phyloP scores from a whole-genome alignment of 2,888 invertebrate genomes.

The Galerucella calmariensis region DNA sequence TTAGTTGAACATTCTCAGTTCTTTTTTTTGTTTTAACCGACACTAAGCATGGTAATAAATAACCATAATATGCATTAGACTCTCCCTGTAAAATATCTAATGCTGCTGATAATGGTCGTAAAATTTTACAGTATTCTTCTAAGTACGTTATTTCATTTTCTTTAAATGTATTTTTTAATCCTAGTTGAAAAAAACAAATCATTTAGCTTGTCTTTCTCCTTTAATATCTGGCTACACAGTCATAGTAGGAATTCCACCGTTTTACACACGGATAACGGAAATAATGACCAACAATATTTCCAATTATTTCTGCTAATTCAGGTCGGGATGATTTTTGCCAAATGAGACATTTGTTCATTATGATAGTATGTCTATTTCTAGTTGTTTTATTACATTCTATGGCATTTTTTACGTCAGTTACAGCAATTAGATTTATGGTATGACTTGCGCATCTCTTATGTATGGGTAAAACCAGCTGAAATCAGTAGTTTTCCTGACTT shows the following conservation, averaged over 20 bases:
- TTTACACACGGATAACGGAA: slow-evolving; percentile 1
- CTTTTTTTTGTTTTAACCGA: background rate
- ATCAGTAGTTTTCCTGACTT: background rate
- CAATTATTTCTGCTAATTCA: slow-evolving; percentile 15
- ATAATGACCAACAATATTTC: slow-evolving; percentile 10
- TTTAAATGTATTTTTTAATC: background rate
- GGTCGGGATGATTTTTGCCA: slow-evolving; percentile 12
- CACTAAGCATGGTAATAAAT: background rate
- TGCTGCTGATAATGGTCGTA: too few relatives aligned
- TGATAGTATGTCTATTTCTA: slow-evolving; percentile 9
- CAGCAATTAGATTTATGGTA: too few relatives aligned
- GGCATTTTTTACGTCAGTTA: background rate
- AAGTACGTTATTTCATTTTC: slow-evolving; percentile 8
- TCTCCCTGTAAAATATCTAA: background rate
- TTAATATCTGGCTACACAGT: slow-evolving; percentile 1
- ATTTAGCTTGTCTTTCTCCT: background rate
- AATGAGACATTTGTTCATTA: background rate
- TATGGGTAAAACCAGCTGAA: too few relatives aligned
- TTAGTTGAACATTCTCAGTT: too few relatives aligned
- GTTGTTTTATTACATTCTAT: slow-evolving; percentile 8
- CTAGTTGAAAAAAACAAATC: background rate
- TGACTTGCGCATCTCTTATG: too few relatives aligned
- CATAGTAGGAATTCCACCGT: background rate
- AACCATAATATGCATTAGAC: background rate
- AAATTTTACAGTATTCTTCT: background rate